Percentiles rank a stretch among this genome's conserved stretches.
Evolutionary conservation across 2,797 vertebrate species (phyloP).

Genomic region (Premnoplex brunnescens): DNA sequence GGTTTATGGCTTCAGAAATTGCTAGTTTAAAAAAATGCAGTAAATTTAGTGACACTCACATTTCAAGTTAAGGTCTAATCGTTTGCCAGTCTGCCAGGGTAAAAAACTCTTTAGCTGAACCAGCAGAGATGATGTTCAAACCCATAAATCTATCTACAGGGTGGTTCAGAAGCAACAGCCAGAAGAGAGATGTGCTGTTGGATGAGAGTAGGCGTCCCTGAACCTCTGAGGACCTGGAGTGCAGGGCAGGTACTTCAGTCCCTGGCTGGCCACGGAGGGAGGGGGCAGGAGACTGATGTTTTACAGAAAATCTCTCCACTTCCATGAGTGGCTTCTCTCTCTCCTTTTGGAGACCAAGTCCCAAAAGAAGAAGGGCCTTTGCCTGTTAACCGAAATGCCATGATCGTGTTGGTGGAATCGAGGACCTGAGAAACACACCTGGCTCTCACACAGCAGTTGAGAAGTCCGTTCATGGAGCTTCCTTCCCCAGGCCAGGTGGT

Average conservation of each 20-base stretch:
- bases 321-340: neutral
- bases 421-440: neutral
- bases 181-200: neutral
- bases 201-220: neutral
- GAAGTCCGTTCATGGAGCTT: neutral
- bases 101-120: slow-evolving; percentile 5
- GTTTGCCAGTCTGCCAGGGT: neutral
- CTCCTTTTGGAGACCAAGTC: neutral
- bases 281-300: neutral
- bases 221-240: neutral
- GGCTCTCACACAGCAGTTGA: neutral
- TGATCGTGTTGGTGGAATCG: neutral
- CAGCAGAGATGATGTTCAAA: neutral
- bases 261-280: neutral
- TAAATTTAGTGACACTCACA: neutral
- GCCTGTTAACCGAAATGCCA: neutral
- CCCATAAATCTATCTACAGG: neutral
- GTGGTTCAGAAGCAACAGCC: neutral
- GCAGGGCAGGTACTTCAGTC: neutral
- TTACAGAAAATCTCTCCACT: neutral
- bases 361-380: neutral
- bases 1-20: slow-evolving; percentile 13
- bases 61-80: slow-evolving; percentile 29
- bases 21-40: neutral
- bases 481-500: neutral